phyloP scores from a whole-genome alignment of 2,113 vertebrate species.

The Oryctolagus cuniculus region mOryCun1.1 NC_091440.1:130876001-130876500 shows the following conservation, averaged over 20 bases:
- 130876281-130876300: background rate
- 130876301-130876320: background rate
- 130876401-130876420: too few relatives aligned
- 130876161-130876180: background rate
- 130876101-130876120: background rate
- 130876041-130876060: conserved; percentile 56
- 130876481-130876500: background rate
- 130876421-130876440: too few relatives aligned
- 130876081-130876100: background rate
- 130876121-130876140: background rate
- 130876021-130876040: background rate
- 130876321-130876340: too few relatives aligned
- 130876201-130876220: background rate
- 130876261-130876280: background rate
- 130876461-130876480: background rate
- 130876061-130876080: background rate
- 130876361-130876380: too few relatives aligned
- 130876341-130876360: too few relatives aligned
- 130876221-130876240: background rate
- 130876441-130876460: too few relatives aligned
- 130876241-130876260: background rate
- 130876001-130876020: background rate
- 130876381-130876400: too few relatives aligned
- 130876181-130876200: background rate
- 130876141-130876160: background rate